A percentile compares a stretch with the other conserved stretches of the same genome.
Conservation (phyloP, 2,888 invertebrate species). For the Anticlea derivata region DNA sequence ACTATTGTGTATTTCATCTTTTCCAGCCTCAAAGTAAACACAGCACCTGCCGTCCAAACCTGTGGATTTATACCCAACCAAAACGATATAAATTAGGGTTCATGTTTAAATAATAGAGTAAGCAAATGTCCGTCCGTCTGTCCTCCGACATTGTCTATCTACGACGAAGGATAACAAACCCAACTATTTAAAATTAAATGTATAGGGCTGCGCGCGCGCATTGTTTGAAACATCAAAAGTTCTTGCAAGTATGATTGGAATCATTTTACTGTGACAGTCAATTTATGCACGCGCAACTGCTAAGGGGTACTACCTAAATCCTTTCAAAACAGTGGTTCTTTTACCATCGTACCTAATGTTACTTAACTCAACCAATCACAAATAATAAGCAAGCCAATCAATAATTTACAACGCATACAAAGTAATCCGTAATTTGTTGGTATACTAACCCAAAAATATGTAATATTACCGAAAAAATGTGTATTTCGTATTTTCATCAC, state of each 20-base stretch:
- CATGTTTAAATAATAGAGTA: conserved; percentile 46
- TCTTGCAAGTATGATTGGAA: conserved; percentile 11
- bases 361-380: too few relatives aligned
- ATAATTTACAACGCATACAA: too few relatives aligned
- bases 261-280: conserved; percentile 4
- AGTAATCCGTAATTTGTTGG: too few relatives aligned
- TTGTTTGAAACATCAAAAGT: conserved; percentile 32
- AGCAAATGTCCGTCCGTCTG: conserved; percentile 48
- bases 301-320: too few relatives aligned
- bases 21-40: too few relatives aligned
- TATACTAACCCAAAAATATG: too few relatives aligned
- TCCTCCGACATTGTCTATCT: conserved; percentile 52
- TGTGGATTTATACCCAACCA: background rate
- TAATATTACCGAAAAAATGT: too few relatives aligned
- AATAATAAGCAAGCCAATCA: too few relatives aligned
- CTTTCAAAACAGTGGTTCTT: background rate
- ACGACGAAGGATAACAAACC: conserved; percentile 57
- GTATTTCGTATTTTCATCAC: too few relatives aligned
- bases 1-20: too few relatives aligned
- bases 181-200: conserved; percentile 52
- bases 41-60: conserved; percentile 8
- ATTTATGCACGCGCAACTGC: too few relatives aligned
- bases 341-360: background rate
- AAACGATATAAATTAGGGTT: conserved; percentile 47
- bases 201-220: conserved; percentile 51